Percentiles rank a stretch among this genome's conserved stretches.
phyloP scores from a whole-genome alignment of 2,797 vertebrate species.

The Thripadectes ignobilis region DNA sequence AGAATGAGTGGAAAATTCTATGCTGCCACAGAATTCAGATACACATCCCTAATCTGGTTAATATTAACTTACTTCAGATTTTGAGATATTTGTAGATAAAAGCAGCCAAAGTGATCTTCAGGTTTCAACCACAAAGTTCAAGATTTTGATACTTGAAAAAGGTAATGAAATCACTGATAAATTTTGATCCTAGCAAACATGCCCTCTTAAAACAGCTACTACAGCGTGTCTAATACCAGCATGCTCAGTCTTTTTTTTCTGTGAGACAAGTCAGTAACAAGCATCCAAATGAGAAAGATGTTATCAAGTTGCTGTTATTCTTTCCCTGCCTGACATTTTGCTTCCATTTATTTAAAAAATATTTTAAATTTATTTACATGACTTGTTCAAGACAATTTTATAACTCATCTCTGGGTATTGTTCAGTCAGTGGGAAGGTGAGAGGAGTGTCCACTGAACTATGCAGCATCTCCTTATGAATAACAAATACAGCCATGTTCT shows the following conservation, averaged over 20 bases:
- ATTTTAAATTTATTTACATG: background rate
- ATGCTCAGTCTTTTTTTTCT: background rate
- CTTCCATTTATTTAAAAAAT: background rate
- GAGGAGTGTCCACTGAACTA: background rate
- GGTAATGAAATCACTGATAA: background rate
- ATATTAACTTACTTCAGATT: background rate
- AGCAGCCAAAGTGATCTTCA: background rate
- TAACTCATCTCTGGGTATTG: background rate
- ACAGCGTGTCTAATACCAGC: background rate
- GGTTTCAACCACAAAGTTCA: background rate
- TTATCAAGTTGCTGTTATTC: background rate
- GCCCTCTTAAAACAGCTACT: background rate
- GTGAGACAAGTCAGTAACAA: background rate
- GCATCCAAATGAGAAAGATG: background rate
- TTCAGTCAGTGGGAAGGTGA: background rate
- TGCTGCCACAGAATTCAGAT: background rate
- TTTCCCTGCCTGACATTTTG: background rate
- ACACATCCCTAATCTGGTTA: background rate
- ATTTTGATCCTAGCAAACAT: background rate
- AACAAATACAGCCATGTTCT: background rate
- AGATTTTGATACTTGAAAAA: background rate
- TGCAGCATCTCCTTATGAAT: background rate
- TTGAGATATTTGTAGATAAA: background rate
- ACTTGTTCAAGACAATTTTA: background rate
- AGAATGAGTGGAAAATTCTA: background rate